phyloP scores from a whole-genome alignment of 1,140 invertebrate genomes.

The Drosophila littoralis region DNA sequence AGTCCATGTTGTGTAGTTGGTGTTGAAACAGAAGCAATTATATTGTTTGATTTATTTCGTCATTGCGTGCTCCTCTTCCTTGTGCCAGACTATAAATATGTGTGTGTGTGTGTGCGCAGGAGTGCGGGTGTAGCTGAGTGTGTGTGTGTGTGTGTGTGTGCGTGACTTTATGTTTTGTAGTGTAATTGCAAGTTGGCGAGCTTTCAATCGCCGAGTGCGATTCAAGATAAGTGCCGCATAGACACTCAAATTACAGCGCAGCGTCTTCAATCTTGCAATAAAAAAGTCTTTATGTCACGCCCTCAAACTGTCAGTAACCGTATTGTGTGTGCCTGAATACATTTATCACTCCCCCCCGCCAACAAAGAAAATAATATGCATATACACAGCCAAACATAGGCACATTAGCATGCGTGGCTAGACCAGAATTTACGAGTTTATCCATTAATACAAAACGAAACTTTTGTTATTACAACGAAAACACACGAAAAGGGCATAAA shows the following conservation, averaged over 20 bases:
- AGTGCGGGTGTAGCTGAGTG: slow-evolving; percentile 16
- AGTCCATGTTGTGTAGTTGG: slow-evolving; percentile 56
- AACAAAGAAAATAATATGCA: slow-evolving; percentile 11
- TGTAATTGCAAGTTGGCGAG: slow-evolving; percentile 73
- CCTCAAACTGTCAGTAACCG: slow-evolving; percentile 30
- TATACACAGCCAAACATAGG: neutral
- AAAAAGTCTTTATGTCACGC: slow-evolving; percentile 40
- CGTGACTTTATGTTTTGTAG: slow-evolving; percentile 41
- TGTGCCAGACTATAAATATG: neutral
- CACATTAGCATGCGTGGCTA: slow-evolving; percentile 32
- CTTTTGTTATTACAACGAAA: slow-evolving; percentile 69
- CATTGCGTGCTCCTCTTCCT: slow-evolving; percentile 62
- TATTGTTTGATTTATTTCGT: slow-evolving; percentile 80
- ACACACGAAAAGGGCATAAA: slow-evolving; percentile 59
- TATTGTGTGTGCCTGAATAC: slow-evolving; percentile 11
- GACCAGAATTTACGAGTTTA: slow-evolving; percentile 54
- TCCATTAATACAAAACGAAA: slow-evolving; percentile 47
- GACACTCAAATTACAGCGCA: slow-evolving; percentile 73
- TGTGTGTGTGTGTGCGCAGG: slow-evolving; percentile 24
- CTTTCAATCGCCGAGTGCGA: slow-evolving; percentile 53
- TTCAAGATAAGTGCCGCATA: slow-evolving; percentile 63
- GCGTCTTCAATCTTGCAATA: slow-evolving; percentile 56
- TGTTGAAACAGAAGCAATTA: slow-evolving; percentile 75
- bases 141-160: slow-evolving; percentile 33
- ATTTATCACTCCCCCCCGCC: slow-evolving; percentile 3